Evolutionary conservation across 2,113 vertebrate species (phyloP).

Genomic region (Cephalopholis sonnerati): DNA sequence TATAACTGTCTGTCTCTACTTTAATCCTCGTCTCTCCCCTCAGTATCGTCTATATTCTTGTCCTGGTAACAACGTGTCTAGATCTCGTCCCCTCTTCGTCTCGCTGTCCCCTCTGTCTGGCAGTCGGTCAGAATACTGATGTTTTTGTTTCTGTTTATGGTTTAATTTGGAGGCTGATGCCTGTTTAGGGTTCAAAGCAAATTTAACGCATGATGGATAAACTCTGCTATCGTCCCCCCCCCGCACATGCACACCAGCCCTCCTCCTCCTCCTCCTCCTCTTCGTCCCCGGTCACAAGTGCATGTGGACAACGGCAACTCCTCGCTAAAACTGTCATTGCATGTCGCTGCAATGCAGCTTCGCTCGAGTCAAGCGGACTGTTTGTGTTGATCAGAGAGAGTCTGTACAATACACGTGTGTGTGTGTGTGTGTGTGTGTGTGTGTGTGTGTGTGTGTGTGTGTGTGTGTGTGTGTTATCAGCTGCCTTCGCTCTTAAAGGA

Average conservation of each 20-base stretch:
- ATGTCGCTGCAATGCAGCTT: constrained; percentile 69
- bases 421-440: constrained; percentile 36
- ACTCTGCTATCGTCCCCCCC: neutral
- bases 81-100: constrained; percentile 19
- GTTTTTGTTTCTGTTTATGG: neutral
- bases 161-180: constrained; percentile 29
- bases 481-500: constrained; percentile 66
- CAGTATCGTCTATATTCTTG: constrained; percentile 39
- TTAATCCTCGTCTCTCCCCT: constrained; percentile 31
- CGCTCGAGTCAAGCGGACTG: constrained; percentile 32
- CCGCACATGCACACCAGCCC: constrained; percentile 6
- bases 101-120: constrained; percentile 53
- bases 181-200: constrained; percentile 37
- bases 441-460: constrained; percentile 25
- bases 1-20: constrained; percentile 55
- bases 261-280: neutral
- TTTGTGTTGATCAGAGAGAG: constrained; percentile 39
- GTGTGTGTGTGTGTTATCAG: constrained; percentile 44
- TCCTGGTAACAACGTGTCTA: constrained; percentile 34
- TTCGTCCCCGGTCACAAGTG: constrained; percentile 28
- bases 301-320: constrained; percentile 65
- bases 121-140: constrained; percentile 26
- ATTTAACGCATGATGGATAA: constrained; percentile 53
- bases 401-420: constrained; percentile 33
- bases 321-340: constrained; percentile 55